Base-by-base conservation (phyloP, 2,888 invertebrate species). In the Disparrhopalites patrizii region DNA sequence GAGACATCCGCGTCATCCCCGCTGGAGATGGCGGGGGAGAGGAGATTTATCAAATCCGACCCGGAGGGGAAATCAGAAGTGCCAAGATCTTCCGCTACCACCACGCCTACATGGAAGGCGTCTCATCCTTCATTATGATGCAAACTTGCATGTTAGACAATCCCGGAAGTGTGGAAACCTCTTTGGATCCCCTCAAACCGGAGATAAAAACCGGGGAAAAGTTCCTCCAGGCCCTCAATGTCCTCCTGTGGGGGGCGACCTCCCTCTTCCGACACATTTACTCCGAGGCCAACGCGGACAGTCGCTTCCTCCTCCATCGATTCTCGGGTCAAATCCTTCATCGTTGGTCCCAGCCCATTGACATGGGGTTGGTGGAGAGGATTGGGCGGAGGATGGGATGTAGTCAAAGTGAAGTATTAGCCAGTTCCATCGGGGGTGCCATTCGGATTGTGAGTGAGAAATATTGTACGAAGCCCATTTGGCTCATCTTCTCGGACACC, bases 71-170 rank as follows among this genome's bases (percentile, higher is more conserved):
- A 20, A 27, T 58, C 28, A 20, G 47, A 31, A n/a, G 33, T 58
- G 69, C 55, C 25, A 62, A 69, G 38, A 64, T 71, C 38, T 67
- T 72, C 40, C 52, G 73, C 2, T 70, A 66, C 23, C 70, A 73
- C 61, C 73, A 73, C 43, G 70, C 67, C 15, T 64, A 64, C 36
- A 70, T 73, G 70, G 73, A 73, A 23, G 70, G 69, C n/a, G 58
- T 65, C 23, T 67, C 69, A 18, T 62, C 51, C 38, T 50, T 71
- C 25, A 56, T 70, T 0, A 55, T 73, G 47, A 66, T 63, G 43
- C 58, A 67, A n/a, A 56, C 58, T n/a, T 69, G 69, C 47, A 70
- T 71, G 70, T 57, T 58, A 15, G 69, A 69, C 13, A n/a, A n/a
- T n/a, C n/a, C n/a, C n/a, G 28, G 25, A 28, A 10, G 27, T 15